Base-by-base conservation (phyloP, 2,888 invertebrate genomes). In the Biston stratarius region DNA sequence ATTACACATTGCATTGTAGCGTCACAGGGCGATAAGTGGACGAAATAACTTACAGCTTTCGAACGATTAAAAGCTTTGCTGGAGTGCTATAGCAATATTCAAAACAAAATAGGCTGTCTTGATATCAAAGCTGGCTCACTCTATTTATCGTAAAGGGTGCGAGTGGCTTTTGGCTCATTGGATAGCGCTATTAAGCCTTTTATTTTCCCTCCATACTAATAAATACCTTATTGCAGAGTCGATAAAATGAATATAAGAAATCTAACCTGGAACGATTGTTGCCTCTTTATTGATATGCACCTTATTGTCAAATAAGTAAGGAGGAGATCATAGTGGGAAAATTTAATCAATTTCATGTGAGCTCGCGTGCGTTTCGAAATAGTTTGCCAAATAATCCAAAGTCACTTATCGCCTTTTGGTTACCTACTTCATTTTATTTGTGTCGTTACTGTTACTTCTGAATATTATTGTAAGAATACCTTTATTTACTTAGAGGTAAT, bases 1-100 rank as follows among this genome's bases (percentile, higher is more conserved):
- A 79, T 77, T 80, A 83, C 84, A 79, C 74, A 71, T 74, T 71
- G 59, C 56, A 68, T 56, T 40, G 51, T 58, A 49, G 66, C 60
- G 12, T 64, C 51, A 70, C 74, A n/a, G 59, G 63, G 67, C 74
- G 73, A 69, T 64, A 53, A 74, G 69, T 75, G 76, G 51, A 67
- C 72, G 10, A 15, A 15, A 10, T 12, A 11, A 38, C 38, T 6
- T 52, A 3, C 6, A 6, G 15, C 34, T 5, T 51, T 5, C n/a
- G n/a, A 36, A 51, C 12, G 6, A 36, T 8, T 51, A 36, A 36
- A 36, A 6, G n/a, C 11, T 1, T 34, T 33, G 49, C 12, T 48
- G 48, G 9, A n/a, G n/a, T 36, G 34, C n/a, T 3, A 34, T 24
- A n/a, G 7, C 36, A 51, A n/a, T 51, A n/a, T 12, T 3, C n/a